Evolutionary conservation across 2,888 invertebrate genomes (phyloP).

Genomic region (Xestia rhomboidea): DNA sequence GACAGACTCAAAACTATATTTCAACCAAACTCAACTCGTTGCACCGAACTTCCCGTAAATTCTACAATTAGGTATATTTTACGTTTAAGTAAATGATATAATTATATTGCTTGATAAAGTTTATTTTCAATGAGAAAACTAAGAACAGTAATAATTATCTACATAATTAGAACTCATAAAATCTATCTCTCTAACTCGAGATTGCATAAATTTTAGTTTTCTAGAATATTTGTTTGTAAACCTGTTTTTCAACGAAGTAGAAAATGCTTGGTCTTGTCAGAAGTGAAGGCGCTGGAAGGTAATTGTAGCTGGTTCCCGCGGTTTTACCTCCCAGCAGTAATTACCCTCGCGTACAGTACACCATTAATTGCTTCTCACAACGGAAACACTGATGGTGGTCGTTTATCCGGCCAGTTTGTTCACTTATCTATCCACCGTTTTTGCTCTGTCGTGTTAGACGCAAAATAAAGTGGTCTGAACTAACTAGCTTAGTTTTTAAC

Average conservation of each 20-base stretch:
- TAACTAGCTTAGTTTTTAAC: constrained; percentile 67
- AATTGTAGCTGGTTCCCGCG: constrained; percentile 68
- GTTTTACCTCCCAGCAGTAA: constrained; percentile 69
- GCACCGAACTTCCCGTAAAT: constrained; percentile 13
- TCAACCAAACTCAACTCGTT: background rate
- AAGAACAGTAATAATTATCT: background rate
- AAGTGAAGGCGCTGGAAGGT: constrained; percentile 65
- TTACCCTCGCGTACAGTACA: constrained; percentile 73
- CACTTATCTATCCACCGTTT: constrained; percentile 68
- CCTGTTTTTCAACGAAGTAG: constrained; percentile 5
- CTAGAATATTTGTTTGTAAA: background rate
- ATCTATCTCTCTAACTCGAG: background rate
- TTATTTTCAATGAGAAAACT: background rate
- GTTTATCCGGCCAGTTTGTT: constrained; percentile 74
- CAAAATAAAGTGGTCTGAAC: constrained; percentile 68
- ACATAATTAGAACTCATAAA: background rate
- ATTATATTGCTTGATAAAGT: background rate
- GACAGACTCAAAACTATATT: constrained; percentile 2
- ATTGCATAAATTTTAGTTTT: constrained; percentile 4
- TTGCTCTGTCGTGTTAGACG: constrained; percentile 66
- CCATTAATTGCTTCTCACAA: constrained; percentile 77
- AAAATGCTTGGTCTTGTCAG: constrained; percentile 63
- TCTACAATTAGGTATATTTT: background rate
- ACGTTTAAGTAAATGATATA: background rate
- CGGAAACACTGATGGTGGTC: constrained; percentile 74